These are phyloP conservation scores for Emys orbicularis DNA, from an alignment of 2,797 vertebrate species.

Conservation along the genomic window DNA sequence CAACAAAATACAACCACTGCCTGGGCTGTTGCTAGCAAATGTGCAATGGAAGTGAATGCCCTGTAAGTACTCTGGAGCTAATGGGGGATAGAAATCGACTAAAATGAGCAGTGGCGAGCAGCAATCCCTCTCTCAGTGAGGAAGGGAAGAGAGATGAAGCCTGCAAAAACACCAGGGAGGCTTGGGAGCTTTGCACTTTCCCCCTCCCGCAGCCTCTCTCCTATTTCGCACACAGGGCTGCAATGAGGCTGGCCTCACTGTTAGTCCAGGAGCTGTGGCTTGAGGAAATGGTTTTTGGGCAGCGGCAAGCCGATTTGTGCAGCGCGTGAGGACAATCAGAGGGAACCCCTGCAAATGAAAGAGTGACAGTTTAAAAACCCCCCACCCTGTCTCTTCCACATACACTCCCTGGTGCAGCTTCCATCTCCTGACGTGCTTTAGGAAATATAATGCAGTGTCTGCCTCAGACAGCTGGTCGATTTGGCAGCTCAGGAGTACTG, in stretches of 20 bases:
- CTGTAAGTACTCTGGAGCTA: conserved; percentile 69
- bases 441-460: background rate
- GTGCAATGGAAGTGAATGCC: conserved; percentile 70
- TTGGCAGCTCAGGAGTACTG: background rate
- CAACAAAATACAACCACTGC: conserved; percentile 71
- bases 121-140: conserved; percentile 37
- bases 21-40: conserved; percentile 66
- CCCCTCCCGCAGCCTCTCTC: conserved; percentile 1
- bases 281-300: conserved; percentile 7
- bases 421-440: rapidly evolving
- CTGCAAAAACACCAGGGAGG: background rate
- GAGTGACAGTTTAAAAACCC: background rate
- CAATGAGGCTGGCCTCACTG: rapidly evolving
- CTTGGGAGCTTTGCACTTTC: conserved; percentile 31
- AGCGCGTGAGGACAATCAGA: background rate
- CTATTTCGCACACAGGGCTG: background rate
- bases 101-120: conserved; percentile 64
- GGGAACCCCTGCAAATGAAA: background rate
- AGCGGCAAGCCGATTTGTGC: background rate
- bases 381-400: background rate
- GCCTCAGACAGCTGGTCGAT: background rate
- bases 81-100: conserved; percentile 71
- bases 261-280: background rate
- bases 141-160: conserved; percentile 59
- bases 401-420: background rate